Percentiles rank a stretch among this genome's conserved stretches.
Conservation (phyloP, 2,888 invertebrate species). For the Rhimphoctona megacephalus region DNA sequence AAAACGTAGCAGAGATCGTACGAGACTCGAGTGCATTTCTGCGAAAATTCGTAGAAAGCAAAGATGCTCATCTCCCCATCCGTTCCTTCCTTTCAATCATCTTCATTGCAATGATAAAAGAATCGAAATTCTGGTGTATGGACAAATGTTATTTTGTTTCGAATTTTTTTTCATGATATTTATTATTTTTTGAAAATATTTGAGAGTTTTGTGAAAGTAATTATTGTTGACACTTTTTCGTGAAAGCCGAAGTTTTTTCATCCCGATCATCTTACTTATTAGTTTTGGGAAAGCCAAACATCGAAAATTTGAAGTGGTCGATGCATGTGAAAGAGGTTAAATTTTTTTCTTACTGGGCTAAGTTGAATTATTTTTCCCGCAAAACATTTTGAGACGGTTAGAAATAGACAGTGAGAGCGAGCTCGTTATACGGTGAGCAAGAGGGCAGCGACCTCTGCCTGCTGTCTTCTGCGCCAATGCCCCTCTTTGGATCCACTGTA, state of each 20-base stretch:
- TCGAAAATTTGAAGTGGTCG: background rate
- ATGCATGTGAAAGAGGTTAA: background rate
- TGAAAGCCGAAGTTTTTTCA: background rate
- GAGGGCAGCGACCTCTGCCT: constrained; percentile 62
- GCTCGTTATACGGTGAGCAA: constrained; percentile 54
- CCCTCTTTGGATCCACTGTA: constrained; percentile 46
- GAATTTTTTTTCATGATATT: background rate
- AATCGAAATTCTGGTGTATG: too few relatives aligned
- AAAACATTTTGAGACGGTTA: constrained; percentile 31
- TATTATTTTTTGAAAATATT: too few relatives aligned
- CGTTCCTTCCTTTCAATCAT: background rate
- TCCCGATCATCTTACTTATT: background rate
- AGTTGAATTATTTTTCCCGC: background rate
- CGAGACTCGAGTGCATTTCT: background rate
- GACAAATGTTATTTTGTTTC: too few relatives aligned
- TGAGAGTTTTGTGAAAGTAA: too few relatives aligned
- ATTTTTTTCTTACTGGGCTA: background rate
- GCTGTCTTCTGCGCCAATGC: constrained; percentile 58
- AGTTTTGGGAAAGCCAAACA: background rate
- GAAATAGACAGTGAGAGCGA: constrained; percentile 38
- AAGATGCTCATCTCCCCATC: background rate
- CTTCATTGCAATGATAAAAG: background rate
- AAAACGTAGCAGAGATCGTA: background rate
- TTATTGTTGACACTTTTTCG: background rate
- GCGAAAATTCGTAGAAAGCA: background rate